These are phyloP conservation scores for Ictalurus punctatus DNA, from an alignment of 2,113 vertebrate species.

Conservation along the genomic window DNA sequence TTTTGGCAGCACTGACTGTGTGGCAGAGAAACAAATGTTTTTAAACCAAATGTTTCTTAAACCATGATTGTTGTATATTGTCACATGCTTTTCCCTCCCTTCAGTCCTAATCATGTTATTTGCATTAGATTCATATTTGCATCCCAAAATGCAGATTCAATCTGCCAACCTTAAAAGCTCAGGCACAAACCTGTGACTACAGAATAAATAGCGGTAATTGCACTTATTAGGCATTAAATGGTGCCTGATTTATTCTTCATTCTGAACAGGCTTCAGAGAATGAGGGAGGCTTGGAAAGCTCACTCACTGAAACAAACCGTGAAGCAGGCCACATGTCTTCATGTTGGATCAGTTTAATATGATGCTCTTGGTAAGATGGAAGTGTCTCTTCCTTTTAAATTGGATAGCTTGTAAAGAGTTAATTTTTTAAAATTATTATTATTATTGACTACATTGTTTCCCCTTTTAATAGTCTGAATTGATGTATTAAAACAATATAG, in stretches of 20 bases:
- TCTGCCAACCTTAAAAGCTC: background rate
- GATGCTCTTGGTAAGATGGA: background rate
- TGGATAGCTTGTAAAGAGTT: background rate
- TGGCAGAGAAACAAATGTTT: conserved; percentile 29
- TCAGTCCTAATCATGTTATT: conserved; percentile 1
- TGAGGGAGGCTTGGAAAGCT: background rate
- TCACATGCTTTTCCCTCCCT: background rate
- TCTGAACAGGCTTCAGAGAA: background rate
- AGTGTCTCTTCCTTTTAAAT: background rate
- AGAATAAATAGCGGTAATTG: background rate
- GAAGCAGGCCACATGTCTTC: background rate
- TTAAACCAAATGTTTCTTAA: background rate
- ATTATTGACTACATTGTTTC: background rate
- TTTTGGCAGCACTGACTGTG: conserved; percentile 21
- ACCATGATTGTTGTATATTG: conserved; percentile 1
- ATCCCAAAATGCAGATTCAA: background rate
- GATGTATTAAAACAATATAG: background rate
- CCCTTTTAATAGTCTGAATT: background rate
- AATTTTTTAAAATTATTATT: too few relatives aligned
- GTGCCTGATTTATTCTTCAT: background rate
- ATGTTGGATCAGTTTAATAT: background rate
- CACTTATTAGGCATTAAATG: conserved; percentile 8
- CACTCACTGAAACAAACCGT: background rate
- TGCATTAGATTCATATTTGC: background rate
- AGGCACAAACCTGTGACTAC: background rate